Conservation (phyloP, 1,140 invertebrate species). For the Colletes latitarsis region DNA sequence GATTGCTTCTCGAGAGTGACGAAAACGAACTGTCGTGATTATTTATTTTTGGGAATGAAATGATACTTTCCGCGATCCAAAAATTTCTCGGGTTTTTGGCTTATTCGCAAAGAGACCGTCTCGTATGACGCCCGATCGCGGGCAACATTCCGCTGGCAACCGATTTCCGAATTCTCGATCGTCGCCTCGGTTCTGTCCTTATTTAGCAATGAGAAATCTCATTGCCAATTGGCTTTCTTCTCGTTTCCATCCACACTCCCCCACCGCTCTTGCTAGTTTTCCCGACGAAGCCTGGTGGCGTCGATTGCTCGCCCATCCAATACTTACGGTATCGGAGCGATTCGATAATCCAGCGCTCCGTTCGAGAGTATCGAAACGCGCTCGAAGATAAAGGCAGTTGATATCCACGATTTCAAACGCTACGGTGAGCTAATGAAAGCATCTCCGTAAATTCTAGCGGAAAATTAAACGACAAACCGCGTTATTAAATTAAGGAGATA, state of each 20-base stretch:
- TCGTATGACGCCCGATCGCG: slow-evolving; percentile 5
- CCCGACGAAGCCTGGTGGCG: neutral
- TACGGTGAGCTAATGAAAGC: too few relatives aligned
- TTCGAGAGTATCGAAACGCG: too few relatives aligned
- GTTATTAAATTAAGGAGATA: too few relatives aligned
- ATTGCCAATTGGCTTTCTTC: slow-evolving; percentile 46
- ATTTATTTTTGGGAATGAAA: too few relatives aligned
- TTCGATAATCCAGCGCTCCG: neutral
- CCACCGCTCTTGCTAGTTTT: neutral
- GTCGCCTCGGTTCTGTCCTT: slow-evolving; percentile 28
- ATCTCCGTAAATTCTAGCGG: too few relatives aligned
- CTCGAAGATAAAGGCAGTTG: too few relatives aligned
- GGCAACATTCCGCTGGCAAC: slow-evolving; percentile 34
- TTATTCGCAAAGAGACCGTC: slow-evolving; percentile 19
- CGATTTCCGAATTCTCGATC: slow-evolving; percentile 55
- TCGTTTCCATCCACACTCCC: neutral
- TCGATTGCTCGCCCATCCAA: neutral
- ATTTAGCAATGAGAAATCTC: slow-evolving; percentile 54
- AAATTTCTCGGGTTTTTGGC: neutral
- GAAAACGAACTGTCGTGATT: too few relatives aligned
- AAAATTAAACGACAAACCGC: too few relatives aligned
- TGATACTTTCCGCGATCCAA: too few relatives aligned
- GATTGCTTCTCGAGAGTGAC: too few relatives aligned
- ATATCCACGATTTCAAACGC: too few relatives aligned
- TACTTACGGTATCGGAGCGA: neutral